Base-by-base conservation (phyloP, 2,797 vertebrate species). In the Periparus ater region DNA sequence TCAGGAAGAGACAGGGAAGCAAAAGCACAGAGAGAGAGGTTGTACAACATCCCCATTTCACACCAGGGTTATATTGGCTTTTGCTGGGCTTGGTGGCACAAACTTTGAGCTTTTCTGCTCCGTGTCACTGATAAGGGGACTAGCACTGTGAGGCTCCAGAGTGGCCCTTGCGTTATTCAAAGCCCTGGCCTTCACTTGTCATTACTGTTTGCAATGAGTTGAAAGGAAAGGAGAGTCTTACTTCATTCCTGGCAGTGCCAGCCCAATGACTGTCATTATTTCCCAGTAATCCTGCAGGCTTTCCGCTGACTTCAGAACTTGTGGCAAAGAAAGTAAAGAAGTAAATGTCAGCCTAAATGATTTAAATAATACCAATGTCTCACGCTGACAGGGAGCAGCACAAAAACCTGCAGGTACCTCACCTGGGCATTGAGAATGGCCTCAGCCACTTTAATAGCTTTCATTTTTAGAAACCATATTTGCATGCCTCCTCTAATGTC, bases 221-320 rank as follows among this genome's bases (percentile, higher is more conserved):
- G 51, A 83, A 89, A 88, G 70, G 63, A 81, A 89, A 93, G 80
- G 91, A 94, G 81, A 79, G 60, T 54, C 91, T 94, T 95, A 93
- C 89, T 88, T 96, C 93, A 96, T 94, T 75, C 45, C 83, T 95
- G 89, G 85, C 85, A 75, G 67, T 89, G 83, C 96, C 96, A 96
- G 79, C 76, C 50, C 85, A 89, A 48, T 36, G 81, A 71, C 85
- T 81, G 80, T 75, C 93, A 91, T 76, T 50, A 92, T 96, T 96
- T 96, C 89, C 95, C 82, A 68, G 65, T 45, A 76, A 92, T 70
- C 65, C 75, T 80, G 60, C 38, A 88, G 50, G 89, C 57, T 96
- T 96, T 95, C 95, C 94, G 88, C 94, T 96, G 94, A 96, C 93
- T 95, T 96, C 91, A 95, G 73, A 95, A 72, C 23, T 91, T 45